Conservation (phyloP, 2,113 vertebrate species). For the Acanthisitta chloris region DNA sequence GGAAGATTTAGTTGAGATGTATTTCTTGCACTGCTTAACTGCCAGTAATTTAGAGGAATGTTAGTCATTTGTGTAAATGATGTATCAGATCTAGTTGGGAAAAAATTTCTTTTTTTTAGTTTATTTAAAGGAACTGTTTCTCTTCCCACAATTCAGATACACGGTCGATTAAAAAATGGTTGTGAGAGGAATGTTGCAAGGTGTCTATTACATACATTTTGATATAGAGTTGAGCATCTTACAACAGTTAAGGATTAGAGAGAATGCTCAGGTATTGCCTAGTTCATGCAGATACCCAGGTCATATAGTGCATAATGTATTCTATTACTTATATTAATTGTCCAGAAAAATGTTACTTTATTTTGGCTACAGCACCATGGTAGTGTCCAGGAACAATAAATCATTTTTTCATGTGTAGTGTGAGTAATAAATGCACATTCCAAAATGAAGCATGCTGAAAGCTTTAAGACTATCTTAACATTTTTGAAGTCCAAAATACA, state of each 20-base stretch:
- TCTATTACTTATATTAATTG: background rate
- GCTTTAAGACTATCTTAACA: background rate
- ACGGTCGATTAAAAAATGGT: background rate
- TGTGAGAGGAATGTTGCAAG: background rate
- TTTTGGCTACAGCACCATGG: background rate
- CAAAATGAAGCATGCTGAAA: background rate
- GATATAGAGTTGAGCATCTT: background rate
- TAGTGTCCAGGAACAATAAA: background rate
- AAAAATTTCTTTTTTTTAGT: background rate
- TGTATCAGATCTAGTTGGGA: background rate
- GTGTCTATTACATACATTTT: slow-evolving; percentile 46
- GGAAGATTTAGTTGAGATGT: background rate
- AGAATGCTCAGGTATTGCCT: background rate
- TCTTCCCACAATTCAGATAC: slow-evolving; percentile 5
- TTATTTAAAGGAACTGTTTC: background rate
- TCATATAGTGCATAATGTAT: background rate
- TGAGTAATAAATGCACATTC: background rate
- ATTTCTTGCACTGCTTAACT: background rate
- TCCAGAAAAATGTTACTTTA: background rate
- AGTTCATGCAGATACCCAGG: background rate
- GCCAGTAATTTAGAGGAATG: background rate
- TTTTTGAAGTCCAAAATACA: background rate
- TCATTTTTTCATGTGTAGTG: background rate
- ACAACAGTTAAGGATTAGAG: background rate
- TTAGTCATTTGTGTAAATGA: background rate